Base-by-base conservation (phyloP, 2,113 vertebrate species). In the Thryonomys swinderianus region DNA sequence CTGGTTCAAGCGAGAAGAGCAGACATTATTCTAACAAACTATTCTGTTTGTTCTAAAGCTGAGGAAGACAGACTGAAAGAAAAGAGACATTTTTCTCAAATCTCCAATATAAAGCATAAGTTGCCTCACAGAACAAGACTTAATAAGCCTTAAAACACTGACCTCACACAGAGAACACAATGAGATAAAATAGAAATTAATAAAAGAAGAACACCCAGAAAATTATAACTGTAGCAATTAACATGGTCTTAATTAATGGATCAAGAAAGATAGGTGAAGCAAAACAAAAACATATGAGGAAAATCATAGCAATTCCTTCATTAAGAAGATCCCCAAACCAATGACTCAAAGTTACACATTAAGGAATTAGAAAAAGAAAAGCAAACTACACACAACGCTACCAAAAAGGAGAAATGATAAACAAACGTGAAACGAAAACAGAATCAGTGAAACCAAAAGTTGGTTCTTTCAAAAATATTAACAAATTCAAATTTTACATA, bases 121-220 rank as follows among this genome's bases (percentile, higher is more conserved):
- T 81, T 74, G 93, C 12, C 48, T 17, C 53, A 89, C 34, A 89
- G 17, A 86, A 93, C 10, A 84, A 83, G 85, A 55, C 25, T 61
- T 40, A 66, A 27, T 53, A 66, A 74, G 45, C 85, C 21, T 78
- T 84, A 76, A 83, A 71, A 93, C 17, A 67, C 21, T 87, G 23
- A 79, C 16, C 62, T 82, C 88, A 93, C 67, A 86, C 4, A 89
- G 94, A 88, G 1, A 48, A 93, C 88, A 89, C 66, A 93, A 51
- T 45, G 66, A 57, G 83, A 95, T 89, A 30, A 89, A 94, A 25
- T 90, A 79, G 37, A 93, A 64, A 90, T 87, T 64, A 87, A 82
- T 71, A 79, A 67, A 81, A 53, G 81, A 89, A 81, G 59, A 61
- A 88, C 79, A 91, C 7, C 20, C 1, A 37, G 76, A 85, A 92